phyloP scores from a whole-genome alignment of 2,113 vertebrate species.

The Madoqua kirkii region DNA sequence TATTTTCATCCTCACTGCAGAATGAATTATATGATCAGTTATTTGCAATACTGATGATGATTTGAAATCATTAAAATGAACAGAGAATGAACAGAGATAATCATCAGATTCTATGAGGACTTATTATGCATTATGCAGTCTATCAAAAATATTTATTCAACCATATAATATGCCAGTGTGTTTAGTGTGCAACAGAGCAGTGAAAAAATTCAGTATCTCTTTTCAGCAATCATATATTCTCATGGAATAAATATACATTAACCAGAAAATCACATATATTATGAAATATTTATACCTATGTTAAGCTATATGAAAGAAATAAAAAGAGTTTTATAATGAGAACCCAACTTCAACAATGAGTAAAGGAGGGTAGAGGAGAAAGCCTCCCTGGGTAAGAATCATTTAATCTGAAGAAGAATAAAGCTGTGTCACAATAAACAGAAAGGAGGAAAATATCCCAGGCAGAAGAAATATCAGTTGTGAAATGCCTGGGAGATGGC shows the following conservation, averaged over 20 bases:
- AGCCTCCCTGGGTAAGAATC: not conserved
- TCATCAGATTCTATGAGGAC: not conserved
- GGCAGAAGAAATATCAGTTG: not conserved
- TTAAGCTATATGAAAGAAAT: not conserved
- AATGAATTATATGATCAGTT: not conserved
- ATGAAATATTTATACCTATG: not conserved
- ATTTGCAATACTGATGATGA: not conserved
- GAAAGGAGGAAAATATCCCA: not conserved
- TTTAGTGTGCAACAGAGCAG: not conserved
- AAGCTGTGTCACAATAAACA: not conserved
- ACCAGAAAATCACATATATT: not conserved
- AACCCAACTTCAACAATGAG: not conserved
- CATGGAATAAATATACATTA: not conserved
- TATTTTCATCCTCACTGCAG: too few relatives aligned
- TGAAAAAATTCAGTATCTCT: not conserved
- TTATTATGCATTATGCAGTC: not conserved
- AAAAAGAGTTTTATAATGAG: not conserved
- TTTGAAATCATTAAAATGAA: not conserved
- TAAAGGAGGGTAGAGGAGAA: not conserved
- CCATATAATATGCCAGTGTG: not conserved
- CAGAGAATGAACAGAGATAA: not conserved
- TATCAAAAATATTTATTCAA: slow-evolving; percentile 35
- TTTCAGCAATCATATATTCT: not conserved
- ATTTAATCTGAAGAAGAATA: not conserved
- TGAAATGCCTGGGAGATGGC: not conserved